A percentile compares a stretch with the other conserved stretches of the same genome.
Conservation (phyloP, 2,797 vertebrate genomes). For the Chelonia mydas region DNA sequence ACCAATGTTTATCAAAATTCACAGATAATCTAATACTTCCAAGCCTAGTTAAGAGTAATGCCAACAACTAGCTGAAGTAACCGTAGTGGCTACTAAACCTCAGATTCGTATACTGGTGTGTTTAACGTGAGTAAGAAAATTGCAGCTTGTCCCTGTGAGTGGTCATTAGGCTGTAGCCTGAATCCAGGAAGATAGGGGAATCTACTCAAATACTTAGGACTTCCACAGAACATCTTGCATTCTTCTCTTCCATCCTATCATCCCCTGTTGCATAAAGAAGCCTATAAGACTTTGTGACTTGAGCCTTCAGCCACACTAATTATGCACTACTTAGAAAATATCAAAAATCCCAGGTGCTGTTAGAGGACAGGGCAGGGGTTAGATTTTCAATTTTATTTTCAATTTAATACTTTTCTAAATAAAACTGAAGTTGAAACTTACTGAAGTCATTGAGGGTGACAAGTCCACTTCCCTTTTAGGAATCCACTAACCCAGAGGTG, state of each 20-base stretch:
- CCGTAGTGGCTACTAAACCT: background rate
- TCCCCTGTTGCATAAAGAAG: background rate
- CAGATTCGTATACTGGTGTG: background rate
- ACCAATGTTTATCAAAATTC: background rate
- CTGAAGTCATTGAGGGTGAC: background rate
- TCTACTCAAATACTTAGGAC: background rate
- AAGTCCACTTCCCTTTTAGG: background rate
- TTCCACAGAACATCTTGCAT: background rate
- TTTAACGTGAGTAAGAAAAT: constrained; percentile 3
- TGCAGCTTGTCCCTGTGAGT: constrained; percentile 31
- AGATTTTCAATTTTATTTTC: background rate
- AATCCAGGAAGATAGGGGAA: background rate
- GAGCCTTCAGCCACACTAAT: too few relatives aligned
- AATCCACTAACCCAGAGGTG: background rate
- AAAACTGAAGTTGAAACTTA: background rate
- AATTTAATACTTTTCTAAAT: too few relatives aligned
- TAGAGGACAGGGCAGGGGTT: background rate
- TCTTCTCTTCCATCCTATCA: background rate
- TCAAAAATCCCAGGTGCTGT: background rate
- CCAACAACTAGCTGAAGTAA: background rate
- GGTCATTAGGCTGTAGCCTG: background rate
- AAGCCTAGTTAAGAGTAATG: background rate
- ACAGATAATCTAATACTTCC: background rate
- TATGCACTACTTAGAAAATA: background rate
- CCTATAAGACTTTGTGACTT: background rate